Conservation (phyloP, 2,888 invertebrate species). For the Lottia scabra region DNA sequence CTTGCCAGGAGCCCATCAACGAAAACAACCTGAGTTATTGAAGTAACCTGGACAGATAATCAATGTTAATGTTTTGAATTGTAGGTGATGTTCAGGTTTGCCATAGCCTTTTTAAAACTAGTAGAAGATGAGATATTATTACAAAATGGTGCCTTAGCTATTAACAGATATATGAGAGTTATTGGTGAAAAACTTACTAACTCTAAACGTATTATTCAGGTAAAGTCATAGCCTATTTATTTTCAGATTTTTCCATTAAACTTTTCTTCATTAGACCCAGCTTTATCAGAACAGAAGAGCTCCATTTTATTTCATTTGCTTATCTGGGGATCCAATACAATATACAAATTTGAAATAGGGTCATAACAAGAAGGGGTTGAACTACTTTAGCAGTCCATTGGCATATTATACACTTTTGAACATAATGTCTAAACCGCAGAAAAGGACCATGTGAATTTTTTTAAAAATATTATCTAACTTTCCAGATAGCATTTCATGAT, state of each 20-base stretch:
- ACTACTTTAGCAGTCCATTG: too few species aligned
- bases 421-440: too few species aligned
- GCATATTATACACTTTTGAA: too few species aligned
- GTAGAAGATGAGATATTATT: slow-evolving; percentile 60
- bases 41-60: too few species aligned
- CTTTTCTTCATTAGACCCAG: too few species aligned
- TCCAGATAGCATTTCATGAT: slow-evolving; percentile 65
- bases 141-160: slow-evolving; percentile 27
- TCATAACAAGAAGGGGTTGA: too few species aligned
- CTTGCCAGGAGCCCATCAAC: too few species aligned
- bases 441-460: not conserved
- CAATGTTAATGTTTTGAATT: not conserved
- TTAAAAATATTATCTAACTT: slow-evolving; percentile 15
- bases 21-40: too few species aligned
- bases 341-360: too few species aligned
- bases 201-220: slow-evolving; percentile 54
- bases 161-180: slow-evolving; percentile 53
- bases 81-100: slow-evolving; percentile 68
- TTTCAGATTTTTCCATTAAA: slow-evolving; percentile 45
- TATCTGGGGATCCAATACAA: too few species aligned
- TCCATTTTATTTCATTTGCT: too few species aligned
- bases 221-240: slow-evolving; percentile 22
- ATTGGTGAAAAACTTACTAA: slow-evolving; percentile 63
- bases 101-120: slow-evolving; percentile 66
- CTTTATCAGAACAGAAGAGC: slow-evolving; percentile 7